These are phyloP conservation scores for Himalopsyche tibetana DNA, from an alignment of 2,888 invertebrate species.

Conservation along the genomic window DNA sequence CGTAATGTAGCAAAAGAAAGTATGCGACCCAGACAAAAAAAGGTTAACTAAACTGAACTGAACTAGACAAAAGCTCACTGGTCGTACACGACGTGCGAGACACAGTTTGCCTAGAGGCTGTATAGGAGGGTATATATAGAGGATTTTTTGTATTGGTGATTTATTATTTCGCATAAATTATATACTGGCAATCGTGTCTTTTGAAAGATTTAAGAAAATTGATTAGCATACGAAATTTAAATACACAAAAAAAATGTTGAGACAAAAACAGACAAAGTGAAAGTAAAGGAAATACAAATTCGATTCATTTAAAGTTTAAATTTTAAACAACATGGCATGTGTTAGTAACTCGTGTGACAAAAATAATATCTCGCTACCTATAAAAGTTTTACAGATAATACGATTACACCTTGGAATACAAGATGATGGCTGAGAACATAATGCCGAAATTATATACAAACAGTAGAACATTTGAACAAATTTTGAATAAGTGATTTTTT, in stretches of 20 bases:
- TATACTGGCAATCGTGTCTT: too few species aligned
- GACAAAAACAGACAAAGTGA: background rate
- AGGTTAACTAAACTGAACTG: too few species aligned
- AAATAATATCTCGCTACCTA: background rate
- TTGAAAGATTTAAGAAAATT: too few species aligned
- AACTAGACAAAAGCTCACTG: too few species aligned
- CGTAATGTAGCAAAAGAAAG: too few species aligned
- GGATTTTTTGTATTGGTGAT: too few species aligned
- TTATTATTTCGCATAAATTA: too few species aligned
- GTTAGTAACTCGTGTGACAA: background rate
- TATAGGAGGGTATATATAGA: too few species aligned
- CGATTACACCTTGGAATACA: constrained; percentile 1
- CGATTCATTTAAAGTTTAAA: background rate
- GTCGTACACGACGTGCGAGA: too few species aligned
- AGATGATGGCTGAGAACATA: background rate
- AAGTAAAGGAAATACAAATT: constrained; percentile 5
- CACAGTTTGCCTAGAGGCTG: too few species aligned
- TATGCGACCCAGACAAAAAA: too few species aligned
- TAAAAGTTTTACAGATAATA: background rate
- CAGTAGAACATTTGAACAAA: background rate
- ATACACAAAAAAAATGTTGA: background rate
- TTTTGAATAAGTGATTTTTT: background rate
- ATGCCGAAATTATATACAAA: constrained; percentile 2
- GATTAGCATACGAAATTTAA: too few species aligned
- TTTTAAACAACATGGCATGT: background rate